Evolutionary conservation across 2,888 invertebrate genomes (phyloP).

Genomic region (Acanthosepion esculentum): DNA sequence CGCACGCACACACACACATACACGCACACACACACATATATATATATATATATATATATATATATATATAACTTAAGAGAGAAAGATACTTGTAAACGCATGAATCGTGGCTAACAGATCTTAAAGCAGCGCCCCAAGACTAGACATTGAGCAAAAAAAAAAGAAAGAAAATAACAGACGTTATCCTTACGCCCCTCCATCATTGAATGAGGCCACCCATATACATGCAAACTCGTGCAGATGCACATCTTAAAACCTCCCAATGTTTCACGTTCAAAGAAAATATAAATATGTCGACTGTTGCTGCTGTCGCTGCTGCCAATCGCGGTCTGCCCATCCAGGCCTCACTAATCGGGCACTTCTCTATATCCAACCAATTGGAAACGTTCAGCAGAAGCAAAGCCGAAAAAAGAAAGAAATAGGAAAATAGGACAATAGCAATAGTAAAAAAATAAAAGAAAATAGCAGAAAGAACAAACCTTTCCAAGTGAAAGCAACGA

Average conservation of each 20-base stretch:
- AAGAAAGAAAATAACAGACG: neutral
- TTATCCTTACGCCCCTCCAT: neutral
- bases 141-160: too few relatives aligned
- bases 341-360: slow-evolving; percentile 3
- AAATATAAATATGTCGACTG: neutral
- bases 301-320: neutral
- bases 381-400: neutral
- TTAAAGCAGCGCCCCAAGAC: neutral
- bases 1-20: too few relatives aligned
- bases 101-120: neutral
- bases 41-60: neutral
- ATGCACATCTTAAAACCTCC: too few relatives aligned
- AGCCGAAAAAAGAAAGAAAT: neutral
- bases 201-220: neutral
- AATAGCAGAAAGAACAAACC: neutral
- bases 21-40: too few relatives aligned
- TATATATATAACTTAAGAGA: neutral
- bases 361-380: neutral
- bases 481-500: neutral
- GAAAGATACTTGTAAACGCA: neutral
- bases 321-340: slow-evolving; percentile 11
- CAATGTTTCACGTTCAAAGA: neutral
- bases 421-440: neutral
- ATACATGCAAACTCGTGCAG: neutral
- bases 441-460: neutral